Evolutionary conservation across 2,113 vertebrate species (phyloP), one percentile per base, ranked within the genome.

Genomic region (Etia nguti): DNA sequence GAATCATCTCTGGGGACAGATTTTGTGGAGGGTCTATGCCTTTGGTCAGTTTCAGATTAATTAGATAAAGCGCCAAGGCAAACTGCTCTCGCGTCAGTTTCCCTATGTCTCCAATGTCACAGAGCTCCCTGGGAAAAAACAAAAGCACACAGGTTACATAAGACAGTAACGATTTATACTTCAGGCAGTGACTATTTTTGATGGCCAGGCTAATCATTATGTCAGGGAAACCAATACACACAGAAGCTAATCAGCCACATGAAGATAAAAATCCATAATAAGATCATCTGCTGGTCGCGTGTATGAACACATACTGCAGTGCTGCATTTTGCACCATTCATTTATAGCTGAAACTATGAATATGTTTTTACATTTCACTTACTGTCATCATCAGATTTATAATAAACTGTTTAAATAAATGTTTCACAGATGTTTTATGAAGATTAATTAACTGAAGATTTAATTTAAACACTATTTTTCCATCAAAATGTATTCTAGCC

Each of bases 21-120:
- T 84, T 94, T 84, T 98, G 98, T 79, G 99, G 99, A 82, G 98
- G 99, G 77, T 99, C 98, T 81, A 97, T 92, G 82, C 98, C 98
- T 93, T 98, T 99, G 15, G 94, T 95, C 90, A 99, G 92, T 93
- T 98, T 99, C 94, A 98, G 98, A 95, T 98, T 99, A 94, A 99
- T 99, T 88, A 99, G 96, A 95, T 99, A 95, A 85, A 99, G 98
- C 15, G 99, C 98, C 96, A 99, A 95, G 8, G 98, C 98, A 96
- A 99, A 99, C 92, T 99, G 99, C 50, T 99, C 99, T 91, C 98
- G 96, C 90, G 97, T 97, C 93, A 99, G 97, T 92, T 99, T 99
- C 50, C 99, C 98, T 0, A 97, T 97, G 94, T 98, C 96, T 90
- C 97, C 97, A 88, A 97, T 98, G 93, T 99, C 99, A 96, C 98